These are phyloP conservation scores for Xestia rhomboidea DNA, from an alignment of 2,888 invertebrate genomes.

Conservation along the genomic window DNA sequence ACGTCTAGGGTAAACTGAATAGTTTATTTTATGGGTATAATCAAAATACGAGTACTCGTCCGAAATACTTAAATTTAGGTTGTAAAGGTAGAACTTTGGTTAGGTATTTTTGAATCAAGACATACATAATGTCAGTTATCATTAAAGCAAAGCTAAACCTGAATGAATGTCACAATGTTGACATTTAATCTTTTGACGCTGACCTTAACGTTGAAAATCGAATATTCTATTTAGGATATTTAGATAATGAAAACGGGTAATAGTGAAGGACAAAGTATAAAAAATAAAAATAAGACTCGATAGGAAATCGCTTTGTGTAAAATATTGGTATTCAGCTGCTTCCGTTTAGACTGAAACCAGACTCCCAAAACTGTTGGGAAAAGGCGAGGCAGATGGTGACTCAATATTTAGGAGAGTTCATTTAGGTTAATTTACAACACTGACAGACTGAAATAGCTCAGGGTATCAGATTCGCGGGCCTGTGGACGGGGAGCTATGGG, in stretches of 20 bases:
- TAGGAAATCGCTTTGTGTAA: background rate
- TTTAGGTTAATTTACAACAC: background rate
- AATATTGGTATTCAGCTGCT: background rate
- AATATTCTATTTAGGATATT: background rate
- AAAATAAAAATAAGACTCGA: background rate
- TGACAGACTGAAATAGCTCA: background rate
- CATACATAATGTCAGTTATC: background rate
- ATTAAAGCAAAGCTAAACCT: background rate
- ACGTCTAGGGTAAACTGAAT: slow-evolving; percentile 33
- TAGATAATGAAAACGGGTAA: background rate
- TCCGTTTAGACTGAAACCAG: too few species aligned
- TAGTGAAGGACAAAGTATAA: background rate
- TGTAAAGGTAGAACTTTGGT: background rate
- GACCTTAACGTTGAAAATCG: background rate
- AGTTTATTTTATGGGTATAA: slow-evolving; percentile 30
- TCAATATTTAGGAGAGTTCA: too few species aligned
- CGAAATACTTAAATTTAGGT: background rate
- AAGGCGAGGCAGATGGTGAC: too few species aligned
- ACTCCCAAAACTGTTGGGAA: too few species aligned
- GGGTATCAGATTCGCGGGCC: too few species aligned
- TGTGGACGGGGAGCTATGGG: too few species aligned
- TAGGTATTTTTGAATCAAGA: background rate
- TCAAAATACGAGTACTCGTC: slow-evolving; percentile 13
- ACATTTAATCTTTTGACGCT: background rate
- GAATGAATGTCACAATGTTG: background rate